Percentiles rank a stretch among this genome's conserved stretches.
These are phyloP conservation scores for Macaria notata DNA, from an alignment of 2,888 invertebrate species.

Conservation along the genomic window DNA sequence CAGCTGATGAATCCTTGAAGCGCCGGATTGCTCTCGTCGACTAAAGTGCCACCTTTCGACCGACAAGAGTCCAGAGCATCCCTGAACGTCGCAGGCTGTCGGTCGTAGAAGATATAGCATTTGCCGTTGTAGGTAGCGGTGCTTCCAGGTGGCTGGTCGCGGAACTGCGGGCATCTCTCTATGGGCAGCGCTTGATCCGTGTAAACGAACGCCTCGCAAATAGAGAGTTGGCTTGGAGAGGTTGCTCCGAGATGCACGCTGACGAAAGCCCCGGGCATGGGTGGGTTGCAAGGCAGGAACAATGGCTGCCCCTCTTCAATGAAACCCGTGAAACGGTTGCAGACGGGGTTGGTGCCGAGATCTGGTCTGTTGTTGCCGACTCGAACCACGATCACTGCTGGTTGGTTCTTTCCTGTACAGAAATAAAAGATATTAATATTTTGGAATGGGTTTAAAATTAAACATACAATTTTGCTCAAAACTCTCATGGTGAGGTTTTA, in stretches of 20 bases:
- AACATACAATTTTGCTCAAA: too few species aligned
- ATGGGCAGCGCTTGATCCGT: constrained; percentile 95
- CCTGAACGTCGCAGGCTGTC: constrained; percentile 90
- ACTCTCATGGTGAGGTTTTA: too few species aligned
- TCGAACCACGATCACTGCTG: constrained; percentile 93
- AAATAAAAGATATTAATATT: too few species aligned
- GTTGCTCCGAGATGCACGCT: constrained; percentile 93
- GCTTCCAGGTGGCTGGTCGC: constrained; percentile 96
- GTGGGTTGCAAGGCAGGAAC: constrained; percentile 96
- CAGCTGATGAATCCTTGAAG: constrained; percentile 96
- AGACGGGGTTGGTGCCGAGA: constrained; percentile 94
- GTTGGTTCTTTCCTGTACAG: constrained; percentile 85
- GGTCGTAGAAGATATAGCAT: constrained; percentile 96
- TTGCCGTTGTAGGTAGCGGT: constrained; percentile 97
- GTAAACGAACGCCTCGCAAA: constrained; percentile 97
- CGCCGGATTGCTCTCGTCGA: constrained; percentile 96
- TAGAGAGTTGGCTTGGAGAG: constrained; percentile 88
- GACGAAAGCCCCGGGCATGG: constrained; percentile 97
- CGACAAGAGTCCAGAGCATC: constrained; percentile 92
- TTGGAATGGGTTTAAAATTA: too few species aligned
- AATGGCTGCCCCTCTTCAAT: constrained; percentile 95
- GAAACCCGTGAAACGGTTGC: constrained; percentile 93
- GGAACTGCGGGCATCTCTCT: constrained; percentile 95
- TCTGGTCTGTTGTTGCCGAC: constrained; percentile 97
- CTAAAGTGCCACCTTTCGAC: constrained; percentile 90